These are phyloP conservation scores for Steatocranus sp. DNA, from an alignment of 2,797 vertebrate genomes.

Conservation along the genomic window DNA sequence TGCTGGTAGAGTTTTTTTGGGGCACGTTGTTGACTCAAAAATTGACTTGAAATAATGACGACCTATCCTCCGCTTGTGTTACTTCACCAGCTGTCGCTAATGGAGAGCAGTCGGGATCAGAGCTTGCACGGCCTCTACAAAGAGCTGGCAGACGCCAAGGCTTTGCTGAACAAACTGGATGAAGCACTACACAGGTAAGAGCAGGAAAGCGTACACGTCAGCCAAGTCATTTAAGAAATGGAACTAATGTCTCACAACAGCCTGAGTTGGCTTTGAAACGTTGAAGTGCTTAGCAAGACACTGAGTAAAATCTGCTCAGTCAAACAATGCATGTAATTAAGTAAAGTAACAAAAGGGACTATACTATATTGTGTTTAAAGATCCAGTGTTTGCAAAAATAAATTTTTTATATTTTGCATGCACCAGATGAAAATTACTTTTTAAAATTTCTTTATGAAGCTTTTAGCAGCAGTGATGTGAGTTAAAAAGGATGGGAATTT, in stretches of 20 bases:
- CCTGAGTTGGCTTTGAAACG: rapidly evolving
- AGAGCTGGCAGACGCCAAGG: conserved; percentile 56
- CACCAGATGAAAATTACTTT: not conserved
- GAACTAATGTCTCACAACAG: not conserved
- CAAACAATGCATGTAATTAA: not conserved
- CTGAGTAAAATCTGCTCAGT: not conserved
- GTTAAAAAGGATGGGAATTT: not conserved
- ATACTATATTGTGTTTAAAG: not conserved
- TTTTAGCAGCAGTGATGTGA: not conserved
- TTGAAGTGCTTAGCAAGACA: no score
- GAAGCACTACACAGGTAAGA: conserved; percentile 70
- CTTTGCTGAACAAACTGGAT: conserved; percentile 66
- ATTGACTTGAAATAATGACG: not conserved
- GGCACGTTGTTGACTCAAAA: not conserved
- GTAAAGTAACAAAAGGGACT: not conserved
- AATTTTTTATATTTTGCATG: not conserved
- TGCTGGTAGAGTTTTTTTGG: not conserved
- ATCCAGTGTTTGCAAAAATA: not conserved
- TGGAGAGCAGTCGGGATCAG: conserved; percentile 72
- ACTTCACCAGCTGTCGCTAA: conserved; percentile 69
- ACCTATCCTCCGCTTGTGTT: not conserved
- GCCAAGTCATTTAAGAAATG: not conserved
- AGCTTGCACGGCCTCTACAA: conserved; percentile 57
- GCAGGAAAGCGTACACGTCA: not conserved
- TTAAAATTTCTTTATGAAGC: not conserved